Evolutionary conservation across 2,797 vertebrate genomes (phyloP).

Genomic region (Micrastur ruficollis): DNA sequence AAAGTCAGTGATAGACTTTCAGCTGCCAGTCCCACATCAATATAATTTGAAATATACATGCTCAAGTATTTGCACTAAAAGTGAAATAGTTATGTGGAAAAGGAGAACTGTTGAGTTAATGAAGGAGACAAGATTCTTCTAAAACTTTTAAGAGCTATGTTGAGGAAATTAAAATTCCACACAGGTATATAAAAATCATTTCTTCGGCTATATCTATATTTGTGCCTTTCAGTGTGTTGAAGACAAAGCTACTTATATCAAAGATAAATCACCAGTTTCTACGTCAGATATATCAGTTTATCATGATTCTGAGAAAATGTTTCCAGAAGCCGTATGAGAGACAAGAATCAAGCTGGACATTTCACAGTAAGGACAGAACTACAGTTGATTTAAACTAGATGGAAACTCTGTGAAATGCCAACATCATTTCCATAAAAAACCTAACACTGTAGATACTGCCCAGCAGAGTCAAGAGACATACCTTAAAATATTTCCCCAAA

Average conservation of each 20-base stretch:
- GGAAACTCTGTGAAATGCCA: background rate
- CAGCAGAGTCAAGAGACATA: background rate
- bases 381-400: background rate
- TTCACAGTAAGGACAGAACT: background rate
- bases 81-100: background rate
- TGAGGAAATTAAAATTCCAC: background rate
- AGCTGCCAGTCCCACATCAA: background rate
- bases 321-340: background rate
- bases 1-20: slow-evolving; percentile 23
- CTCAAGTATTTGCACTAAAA: background rate
- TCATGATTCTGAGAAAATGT: background rate
- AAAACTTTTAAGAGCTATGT: background rate
- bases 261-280: background rate
- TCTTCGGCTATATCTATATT: background rate
- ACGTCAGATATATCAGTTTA: background rate
- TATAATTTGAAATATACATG: background rate
- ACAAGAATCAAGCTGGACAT: background rate
- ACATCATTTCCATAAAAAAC: background rate
- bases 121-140: background rate
- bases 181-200: background rate
- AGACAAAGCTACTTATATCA: background rate
- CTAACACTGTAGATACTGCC: background rate
- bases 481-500: background rate
- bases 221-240: background rate
- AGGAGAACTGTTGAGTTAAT: background rate